Evolutionary conservation across 1,140 invertebrate genomes (phyloP).

Genomic region (Solen grandis): DNA sequence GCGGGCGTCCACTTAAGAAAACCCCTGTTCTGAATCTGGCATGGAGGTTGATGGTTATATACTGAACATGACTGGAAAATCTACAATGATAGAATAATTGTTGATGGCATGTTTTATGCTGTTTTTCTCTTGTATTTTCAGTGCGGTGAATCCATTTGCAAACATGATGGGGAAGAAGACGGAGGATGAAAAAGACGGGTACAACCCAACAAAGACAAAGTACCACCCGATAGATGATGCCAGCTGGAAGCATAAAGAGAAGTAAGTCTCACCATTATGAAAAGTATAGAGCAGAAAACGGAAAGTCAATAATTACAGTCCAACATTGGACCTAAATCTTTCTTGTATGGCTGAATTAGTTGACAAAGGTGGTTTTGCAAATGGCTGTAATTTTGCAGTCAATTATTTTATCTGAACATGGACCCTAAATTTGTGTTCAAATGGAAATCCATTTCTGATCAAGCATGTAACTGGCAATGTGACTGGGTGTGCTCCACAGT

Average conservation of each 20-base stretch:
- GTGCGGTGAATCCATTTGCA: slow-evolving; percentile 49
- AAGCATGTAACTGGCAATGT: too few relatives aligned
- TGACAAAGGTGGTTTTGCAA: too few relatives aligned
- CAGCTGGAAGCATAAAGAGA: slow-evolving; percentile 89
- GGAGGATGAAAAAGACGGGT: slow-evolving; percentile 78
- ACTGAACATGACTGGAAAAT: not conserved
- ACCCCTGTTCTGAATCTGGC: too few relatives aligned
- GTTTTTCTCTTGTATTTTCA: slow-evolving; percentile 15
- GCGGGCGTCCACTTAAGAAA: too few relatives aligned
- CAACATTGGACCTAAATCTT: too few relatives aligned
- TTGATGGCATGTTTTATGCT: not conserved
- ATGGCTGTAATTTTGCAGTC: not conserved
- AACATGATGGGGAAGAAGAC: slow-evolving; percentile 34
- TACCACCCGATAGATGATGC: slow-evolving; percentile 97
- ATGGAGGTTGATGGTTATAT: not conserved
- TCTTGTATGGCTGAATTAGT: too few relatives aligned
- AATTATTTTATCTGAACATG: slow-evolving; percentile 1
- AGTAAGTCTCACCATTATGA: too few relatives aligned
- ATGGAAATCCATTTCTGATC: too few relatives aligned
- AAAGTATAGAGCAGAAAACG: too few relatives aligned
- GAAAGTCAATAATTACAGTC: too few relatives aligned
- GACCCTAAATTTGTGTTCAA: too few relatives aligned
- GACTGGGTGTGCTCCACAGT: too few relatives aligned
- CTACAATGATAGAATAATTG: not conserved
- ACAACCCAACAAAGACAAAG: slow-evolving; percentile 88